Percentiles rank a stretch among this genome's conserved stretches.
Evolutionary conservation across 2,797 vertebrate species (phyloP).

Genomic region (Anniella stebbinsi): DNA sequence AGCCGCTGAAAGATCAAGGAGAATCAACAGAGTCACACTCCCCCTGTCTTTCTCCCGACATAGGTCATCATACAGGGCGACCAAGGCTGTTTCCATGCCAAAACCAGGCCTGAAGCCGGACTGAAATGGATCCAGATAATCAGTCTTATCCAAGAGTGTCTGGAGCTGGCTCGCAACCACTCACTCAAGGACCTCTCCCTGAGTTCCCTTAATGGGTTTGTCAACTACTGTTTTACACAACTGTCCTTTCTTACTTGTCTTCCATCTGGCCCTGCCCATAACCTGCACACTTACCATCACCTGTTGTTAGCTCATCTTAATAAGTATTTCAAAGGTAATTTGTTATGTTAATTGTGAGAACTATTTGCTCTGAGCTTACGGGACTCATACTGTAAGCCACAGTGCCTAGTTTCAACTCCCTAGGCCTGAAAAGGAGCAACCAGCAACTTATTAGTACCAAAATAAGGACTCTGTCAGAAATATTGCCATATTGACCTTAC

Average conservation of each 20-base stretch:
- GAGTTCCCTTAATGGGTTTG: no score
- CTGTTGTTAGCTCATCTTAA: background rate
- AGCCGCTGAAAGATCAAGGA: no score
- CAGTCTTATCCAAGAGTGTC: no score
- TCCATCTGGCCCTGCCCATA: background rate
- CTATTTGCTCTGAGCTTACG: background rate
- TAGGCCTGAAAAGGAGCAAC: background rate
- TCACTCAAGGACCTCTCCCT: no score
- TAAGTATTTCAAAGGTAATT: background rate
- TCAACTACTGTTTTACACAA: background rate
- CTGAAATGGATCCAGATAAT: no score
- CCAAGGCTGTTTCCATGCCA: no score
- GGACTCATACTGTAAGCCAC: background rate
- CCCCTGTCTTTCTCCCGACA: no score
- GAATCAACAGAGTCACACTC: no score
- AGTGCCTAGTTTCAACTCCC: background rate
- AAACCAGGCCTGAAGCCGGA: no score
- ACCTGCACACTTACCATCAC: background rate
- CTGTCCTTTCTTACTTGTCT: background rate
- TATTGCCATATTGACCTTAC: conserved; percentile 26
- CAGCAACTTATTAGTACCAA: conserved; percentile 2
- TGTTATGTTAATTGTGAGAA: conserved; percentile 1
- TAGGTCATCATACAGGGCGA: no score
- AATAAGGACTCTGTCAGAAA: background rate
- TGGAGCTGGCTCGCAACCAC: no score